Evolutionary conservation across 2,113 vertebrate genomes (phyloP).

Genomic region (Scomber colias): DNA sequence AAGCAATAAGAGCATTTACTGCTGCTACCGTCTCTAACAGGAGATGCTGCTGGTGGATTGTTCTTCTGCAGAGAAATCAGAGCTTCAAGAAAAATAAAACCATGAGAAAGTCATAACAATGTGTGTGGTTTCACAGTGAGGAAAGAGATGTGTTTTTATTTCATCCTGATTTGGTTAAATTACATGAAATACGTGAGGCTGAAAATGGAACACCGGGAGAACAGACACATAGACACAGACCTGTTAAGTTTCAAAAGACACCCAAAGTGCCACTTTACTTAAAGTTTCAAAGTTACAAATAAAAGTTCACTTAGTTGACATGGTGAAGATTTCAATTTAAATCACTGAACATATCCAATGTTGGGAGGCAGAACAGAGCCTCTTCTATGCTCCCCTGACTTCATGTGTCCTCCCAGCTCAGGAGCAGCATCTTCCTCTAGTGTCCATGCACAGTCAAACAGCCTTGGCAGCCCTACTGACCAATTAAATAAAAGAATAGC

Average conservation of each 20-base stretch:
- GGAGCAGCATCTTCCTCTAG: conserved; percentile 72
- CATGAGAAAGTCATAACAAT: not conserved
- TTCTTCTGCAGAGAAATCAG: conserved; percentile 48
- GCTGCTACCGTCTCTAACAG: conserved; percentile 46
- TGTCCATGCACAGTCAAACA: conserved; percentile 75
- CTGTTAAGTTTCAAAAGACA: conserved; percentile 81
- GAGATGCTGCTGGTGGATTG: conserved; percentile 61
- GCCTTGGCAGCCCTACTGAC: conserved; percentile 61
- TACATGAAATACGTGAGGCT: no score
- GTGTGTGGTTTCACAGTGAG: conserved; percentile 41
- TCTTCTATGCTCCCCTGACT: conserved; percentile 60
- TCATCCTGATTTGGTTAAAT: no score
- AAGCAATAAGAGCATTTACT: conserved; percentile 50
- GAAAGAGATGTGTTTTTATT: not conserved
- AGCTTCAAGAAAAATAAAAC: conserved; percentile 42
- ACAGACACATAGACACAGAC: conserved; percentile 59
- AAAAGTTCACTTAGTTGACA: conserved; percentile 80
- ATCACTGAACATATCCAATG: conserved; percentile 76
- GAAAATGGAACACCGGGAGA: not conserved
- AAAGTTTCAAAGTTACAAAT: conserved; percentile 81
- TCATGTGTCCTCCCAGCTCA: conserved; percentile 76
- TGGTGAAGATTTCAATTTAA: conserved; percentile 72
- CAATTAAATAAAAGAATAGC: conserved; percentile 56
- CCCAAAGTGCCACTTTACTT: conserved; percentile 81
- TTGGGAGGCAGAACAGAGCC: conserved; percentile 65